These are phyloP conservation scores for cattle (Bos taurus) DNA, from an alignment of 2,113 vertebrate genomes.

Conservation along the genomic window ARS-UCD2.0 NC_037339.1:39014001-39014500, in stretches of 20 bases:
- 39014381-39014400: not conserved
- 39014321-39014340: not conserved
- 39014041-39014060: not conserved
- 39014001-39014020: conserved; percentile 9
- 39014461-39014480: not conserved
- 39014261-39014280: not conserved
- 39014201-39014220: not conserved
- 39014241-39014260: not conserved
- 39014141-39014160: not conserved
- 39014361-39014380: not conserved
- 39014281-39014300: not conserved
- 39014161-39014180: not conserved
- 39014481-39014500: not conserved
- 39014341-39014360: not conserved
- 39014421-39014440: not conserved
- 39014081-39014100: not conserved
- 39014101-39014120: conserved; percentile 18
- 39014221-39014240: not conserved
- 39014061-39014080: conserved; percentile 51
- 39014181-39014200: not conserved
- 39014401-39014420: not conserved
- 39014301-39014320: not conserved
- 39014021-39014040: not conserved
- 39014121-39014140: conserved; percentile 31
- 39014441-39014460: not conserved